Percentiles rank a stretch among this genome's conserved stretches.
Conservation (phyloP, 2,113 vertebrate species). For the Perognathus longimembris region DNA sequence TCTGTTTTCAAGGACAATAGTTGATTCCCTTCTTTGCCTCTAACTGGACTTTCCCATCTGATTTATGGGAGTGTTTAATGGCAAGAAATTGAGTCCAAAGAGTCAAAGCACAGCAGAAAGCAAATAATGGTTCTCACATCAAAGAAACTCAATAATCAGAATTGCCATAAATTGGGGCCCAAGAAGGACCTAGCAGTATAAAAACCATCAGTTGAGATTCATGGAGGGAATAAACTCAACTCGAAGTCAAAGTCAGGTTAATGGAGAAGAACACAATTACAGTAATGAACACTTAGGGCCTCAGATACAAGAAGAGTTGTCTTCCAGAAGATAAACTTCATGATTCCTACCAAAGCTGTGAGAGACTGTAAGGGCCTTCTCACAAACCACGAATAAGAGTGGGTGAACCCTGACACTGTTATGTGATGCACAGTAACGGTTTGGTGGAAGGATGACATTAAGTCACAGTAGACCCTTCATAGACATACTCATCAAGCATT, state of each 20-base stretch:
- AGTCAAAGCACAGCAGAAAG: neutral
- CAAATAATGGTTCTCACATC: neutral
- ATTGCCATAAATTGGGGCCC: neutral
- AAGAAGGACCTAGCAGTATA: neutral
- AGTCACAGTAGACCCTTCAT: neutral
- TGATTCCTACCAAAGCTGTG: neutral
- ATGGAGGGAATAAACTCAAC: neutral
- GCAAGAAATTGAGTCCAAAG: neutral
- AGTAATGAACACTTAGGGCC: neutral
- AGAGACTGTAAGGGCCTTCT: neutral
- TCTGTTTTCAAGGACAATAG: neutral
- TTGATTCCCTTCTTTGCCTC: neutral
- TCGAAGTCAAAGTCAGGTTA: neutral
- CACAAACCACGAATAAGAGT: neutral
- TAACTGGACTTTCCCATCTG: neutral
- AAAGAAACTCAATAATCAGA: neutral
- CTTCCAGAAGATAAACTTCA: neutral
- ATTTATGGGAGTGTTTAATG: neutral
- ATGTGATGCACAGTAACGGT: neutral
- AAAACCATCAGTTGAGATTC: neutral
- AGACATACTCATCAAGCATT: neutral
- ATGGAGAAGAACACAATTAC: neutral
- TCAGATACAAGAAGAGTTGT: neutral
- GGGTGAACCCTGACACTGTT: neutral
- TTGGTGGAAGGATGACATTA: neutral